Evolutionary conservation across 2,888 invertebrate species (phyloP).

Genomic region (Noctua pronuba): DNA sequence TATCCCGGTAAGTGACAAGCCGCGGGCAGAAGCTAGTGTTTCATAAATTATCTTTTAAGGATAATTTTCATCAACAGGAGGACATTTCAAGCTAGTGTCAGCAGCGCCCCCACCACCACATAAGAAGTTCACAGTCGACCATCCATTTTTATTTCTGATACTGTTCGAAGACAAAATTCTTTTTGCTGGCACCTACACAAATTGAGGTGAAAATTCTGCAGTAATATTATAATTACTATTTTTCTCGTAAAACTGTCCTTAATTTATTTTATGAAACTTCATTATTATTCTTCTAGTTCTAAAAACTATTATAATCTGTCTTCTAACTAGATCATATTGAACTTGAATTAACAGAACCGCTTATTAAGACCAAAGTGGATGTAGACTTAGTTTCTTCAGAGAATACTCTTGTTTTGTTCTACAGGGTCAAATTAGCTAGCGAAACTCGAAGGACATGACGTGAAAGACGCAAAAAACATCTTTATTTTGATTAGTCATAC

Average conservation of each 20-base stretch:
- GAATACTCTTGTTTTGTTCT: not conserved
- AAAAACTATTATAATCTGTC: not conserved
- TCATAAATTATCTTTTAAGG: slow-evolving; percentile 5
- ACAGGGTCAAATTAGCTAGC: not conserved
- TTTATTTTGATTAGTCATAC: not conserved
- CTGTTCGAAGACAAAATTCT: slow-evolving; percentile 60
- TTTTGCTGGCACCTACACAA: slow-evolving; percentile 58
- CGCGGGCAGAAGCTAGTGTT: not conserved
- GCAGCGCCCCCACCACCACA: slow-evolving; percentile 19
- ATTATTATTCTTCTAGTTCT: not conserved
- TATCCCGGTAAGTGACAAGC: not conserved
- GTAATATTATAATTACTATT: not conserved
- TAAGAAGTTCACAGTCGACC: slow-evolving; percentile 58
- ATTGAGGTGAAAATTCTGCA: slow-evolving; percentile 34
- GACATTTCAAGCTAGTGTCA: not conserved
- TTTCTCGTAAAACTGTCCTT: not conserved
- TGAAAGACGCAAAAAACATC: not conserved
- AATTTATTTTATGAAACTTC: not conserved
- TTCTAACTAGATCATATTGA: slow-evolving; percentile 3
- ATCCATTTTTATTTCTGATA: slow-evolving; percentile 62
- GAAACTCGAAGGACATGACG: not conserved
- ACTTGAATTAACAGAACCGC: not conserved
- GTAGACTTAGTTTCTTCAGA: not conserved
- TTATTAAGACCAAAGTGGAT: not conserved
- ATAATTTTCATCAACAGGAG: slow-evolving; percentile 34